Evolutionary conservation across 30 jellyfish, hydroid and myxozoan species (phyloP).

Genomic region (Kudoa iwatai): DNA sequence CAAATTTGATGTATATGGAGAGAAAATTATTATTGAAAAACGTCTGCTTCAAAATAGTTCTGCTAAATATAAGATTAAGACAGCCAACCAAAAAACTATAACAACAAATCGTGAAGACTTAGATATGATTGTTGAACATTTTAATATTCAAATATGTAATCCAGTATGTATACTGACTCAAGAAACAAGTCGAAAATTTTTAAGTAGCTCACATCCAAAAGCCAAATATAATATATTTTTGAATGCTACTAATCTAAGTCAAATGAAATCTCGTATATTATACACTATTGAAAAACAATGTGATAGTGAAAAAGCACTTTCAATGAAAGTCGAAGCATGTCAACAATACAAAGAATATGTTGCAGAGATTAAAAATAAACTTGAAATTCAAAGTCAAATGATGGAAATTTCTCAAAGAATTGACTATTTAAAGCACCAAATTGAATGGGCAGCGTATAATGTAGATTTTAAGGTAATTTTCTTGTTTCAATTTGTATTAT

Average conservation of each 20-base stretch:
- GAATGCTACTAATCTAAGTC: constrained; percentile 77
- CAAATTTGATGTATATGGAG: constrained; percentile 30
- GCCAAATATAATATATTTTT: constrained; percentile 58
- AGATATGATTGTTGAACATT: constrained; percentile 22
- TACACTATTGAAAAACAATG: too few species aligned
- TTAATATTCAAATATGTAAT: constrained; percentile 70
- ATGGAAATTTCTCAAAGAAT: too few species aligned
- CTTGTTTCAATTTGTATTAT: too few species aligned
- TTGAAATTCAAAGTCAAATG: too few species aligned
- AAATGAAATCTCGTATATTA: too few species aligned
- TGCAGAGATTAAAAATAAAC: too few species aligned
- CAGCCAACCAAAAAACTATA: constrained; percentile 7
- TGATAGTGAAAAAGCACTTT: too few species aligned
- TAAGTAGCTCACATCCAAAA: constrained; percentile 38
- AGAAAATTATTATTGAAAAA: constrained; percentile 16
- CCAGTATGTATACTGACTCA: constrained; percentile 66
- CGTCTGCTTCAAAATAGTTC: constrained; percentile 20
- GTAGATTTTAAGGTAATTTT: too few species aligned
- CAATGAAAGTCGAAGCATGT: too few species aligned
- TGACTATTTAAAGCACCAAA: too few species aligned
- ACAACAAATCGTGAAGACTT: constrained; percentile 26
- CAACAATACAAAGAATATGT: too few species aligned
- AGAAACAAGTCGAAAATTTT: constrained; percentile 68
- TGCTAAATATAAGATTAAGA: constrained; percentile 14
- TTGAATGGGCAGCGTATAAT: too few species aligned